Evolutionary conservation across 30 jellyfish, hydroid and myxozoan species (phyloP), one percentile per base, ranked within the genome.

Genomic region (Turritopsis rubra): DNA sequence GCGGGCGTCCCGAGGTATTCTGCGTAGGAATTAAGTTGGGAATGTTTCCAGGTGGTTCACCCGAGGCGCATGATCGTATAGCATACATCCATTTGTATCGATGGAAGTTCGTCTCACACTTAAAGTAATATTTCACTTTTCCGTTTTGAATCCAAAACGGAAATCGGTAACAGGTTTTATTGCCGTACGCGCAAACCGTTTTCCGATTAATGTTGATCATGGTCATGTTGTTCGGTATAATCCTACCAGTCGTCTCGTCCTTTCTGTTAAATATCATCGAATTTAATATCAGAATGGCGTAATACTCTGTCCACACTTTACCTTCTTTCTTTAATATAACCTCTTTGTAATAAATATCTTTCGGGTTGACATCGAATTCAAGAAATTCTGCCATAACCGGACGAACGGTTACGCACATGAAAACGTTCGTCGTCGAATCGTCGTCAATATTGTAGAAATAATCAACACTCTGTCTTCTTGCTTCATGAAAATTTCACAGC

Each of bases 21-120:
- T 89, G 85, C 66, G 96, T 86, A 1, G 96, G 96, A 41, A 93
- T 86, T 72, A 88, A 85, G 65, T 89, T 88, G 0, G 99, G 97
- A 1, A 96, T 89, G 1, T 97, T 87, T 66, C 84, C 96, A 18
- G 99, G 99, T 1, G 96, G 90, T 65, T 86, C 89, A 4, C 95
- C 92, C 16, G 91, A 84, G 7, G 95, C 54, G 18, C 97, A 96
- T 7, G 84, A 86, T 4, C 99, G 89, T 53, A 94, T 30, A 18
- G 99, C 93, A 77, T 73, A 94, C 75, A 94, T 87, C 99, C 99
- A 94, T 27, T 93, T 91, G 80, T 94, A 94, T 72, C 99, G 89
- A 52, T 94, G 99, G 25, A 94, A 90, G 66, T 89, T 89, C 7
- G 99, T 94, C 68, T 94, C 99, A 72, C 99, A 89, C 73, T 94